Conservation (phyloP, 2,888 invertebrate genomes). For the Hedychridium roseum region DNA sequence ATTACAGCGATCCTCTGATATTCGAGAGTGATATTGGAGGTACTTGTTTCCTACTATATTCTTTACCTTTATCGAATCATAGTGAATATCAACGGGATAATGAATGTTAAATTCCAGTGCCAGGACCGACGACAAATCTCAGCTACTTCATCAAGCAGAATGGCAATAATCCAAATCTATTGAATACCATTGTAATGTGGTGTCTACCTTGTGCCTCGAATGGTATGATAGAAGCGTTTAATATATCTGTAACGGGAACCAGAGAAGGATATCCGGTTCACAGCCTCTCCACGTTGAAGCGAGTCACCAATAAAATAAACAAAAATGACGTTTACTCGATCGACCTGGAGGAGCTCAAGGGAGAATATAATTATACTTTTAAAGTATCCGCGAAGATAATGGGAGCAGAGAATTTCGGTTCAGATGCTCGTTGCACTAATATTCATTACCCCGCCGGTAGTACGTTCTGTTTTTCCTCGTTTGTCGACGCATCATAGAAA, state of each 20-base stretch:
- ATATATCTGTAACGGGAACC: conserved; percentile 40
- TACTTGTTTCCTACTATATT: conserved; percentile 1
- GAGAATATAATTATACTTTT: conserved; percentile 49
- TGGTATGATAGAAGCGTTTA: conserved; percentile 46
- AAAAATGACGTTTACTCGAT: conserved; percentile 33
- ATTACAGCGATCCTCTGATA: conserved; percentile 24
- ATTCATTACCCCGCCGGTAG: conserved; percentile 52
- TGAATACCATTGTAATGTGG: conserved; percentile 50
- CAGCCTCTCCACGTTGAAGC: conserved; percentile 14
- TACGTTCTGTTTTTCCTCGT: too few species aligned
- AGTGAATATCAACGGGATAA: conserved; percentile 11
- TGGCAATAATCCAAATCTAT: conserved; percentile 31
- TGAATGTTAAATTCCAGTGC: conserved; percentile 29
- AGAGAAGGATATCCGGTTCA: conserved; percentile 29
- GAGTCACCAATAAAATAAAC: conserved; percentile 15
- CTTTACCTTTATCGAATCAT: neutral
- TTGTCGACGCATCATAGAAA: too few species aligned
- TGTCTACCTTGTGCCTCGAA: conserved; percentile 48
- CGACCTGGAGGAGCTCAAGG: conserved; percentile 40
- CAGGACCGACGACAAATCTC: conserved; percentile 44
- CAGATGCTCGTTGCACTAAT: conserved; percentile 11
- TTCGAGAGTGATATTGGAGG: conserved; percentile 35
- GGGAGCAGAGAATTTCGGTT: conserved; percentile 31
- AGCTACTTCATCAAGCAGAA: conserved; percentile 22
- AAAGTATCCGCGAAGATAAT: conserved; percentile 40